These are phyloP conservation scores for Cyanocitta stelleri DNA, from an alignment of 2,113 vertebrate species.

Conservation along the genomic window DNA sequence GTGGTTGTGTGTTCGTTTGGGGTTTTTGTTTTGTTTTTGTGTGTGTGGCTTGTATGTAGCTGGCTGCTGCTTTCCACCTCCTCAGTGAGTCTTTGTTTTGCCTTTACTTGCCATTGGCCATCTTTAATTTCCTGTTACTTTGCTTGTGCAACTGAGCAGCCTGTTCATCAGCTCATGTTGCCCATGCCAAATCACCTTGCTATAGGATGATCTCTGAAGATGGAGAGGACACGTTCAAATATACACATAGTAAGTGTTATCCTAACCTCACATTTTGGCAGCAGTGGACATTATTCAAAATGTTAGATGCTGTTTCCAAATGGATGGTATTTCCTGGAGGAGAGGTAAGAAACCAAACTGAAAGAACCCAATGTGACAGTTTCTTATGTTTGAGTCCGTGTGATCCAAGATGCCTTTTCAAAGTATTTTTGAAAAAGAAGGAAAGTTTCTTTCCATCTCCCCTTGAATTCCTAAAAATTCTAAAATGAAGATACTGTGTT, in stretches of 20 bases:
- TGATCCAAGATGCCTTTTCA: not conserved
- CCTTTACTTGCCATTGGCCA: not conserved
- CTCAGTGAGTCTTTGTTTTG: not conserved
- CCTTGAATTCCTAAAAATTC: not conserved
- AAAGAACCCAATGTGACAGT: not conserved
- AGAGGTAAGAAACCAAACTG: not conserved
- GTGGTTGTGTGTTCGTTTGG: not conserved
- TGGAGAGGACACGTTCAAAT: not conserved
- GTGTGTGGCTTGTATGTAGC: not conserved
- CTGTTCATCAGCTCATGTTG: not conserved
- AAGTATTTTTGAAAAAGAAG: not conserved
- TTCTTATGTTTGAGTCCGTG: not conserved
- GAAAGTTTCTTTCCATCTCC: not conserved
- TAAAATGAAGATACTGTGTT: not conserved
- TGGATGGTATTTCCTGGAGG: not conserved
- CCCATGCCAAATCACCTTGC: not conserved
- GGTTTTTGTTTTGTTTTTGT: not conserved
- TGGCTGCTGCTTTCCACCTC: not conserved
- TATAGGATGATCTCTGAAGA: not conserved
- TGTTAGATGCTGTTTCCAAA: not conserved
- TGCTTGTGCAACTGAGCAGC: not conserved
- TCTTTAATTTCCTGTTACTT: not conserved
- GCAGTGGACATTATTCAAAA: not conserved
- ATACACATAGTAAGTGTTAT: not conserved
- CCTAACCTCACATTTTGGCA: not conserved